phyloP scores from a whole-genome alignment of 2,797 vertebrate species.

The Triplophysa yarkandensis region DNA sequence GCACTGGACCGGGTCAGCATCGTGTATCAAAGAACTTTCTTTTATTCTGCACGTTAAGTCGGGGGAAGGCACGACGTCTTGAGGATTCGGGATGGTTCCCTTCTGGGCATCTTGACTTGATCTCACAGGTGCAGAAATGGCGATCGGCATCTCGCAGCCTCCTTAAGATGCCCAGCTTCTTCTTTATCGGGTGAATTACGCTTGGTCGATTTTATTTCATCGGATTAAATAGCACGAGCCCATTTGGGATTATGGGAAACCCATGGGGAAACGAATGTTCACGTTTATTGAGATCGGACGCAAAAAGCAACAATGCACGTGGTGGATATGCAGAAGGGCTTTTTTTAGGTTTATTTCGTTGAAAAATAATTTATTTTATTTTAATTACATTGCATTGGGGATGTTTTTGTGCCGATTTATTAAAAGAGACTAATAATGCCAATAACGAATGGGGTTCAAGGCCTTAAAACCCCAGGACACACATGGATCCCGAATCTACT shows the following conservation, averaged over 20 bases:
- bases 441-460: conserved; percentile 19
- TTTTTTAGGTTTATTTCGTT: background rate
- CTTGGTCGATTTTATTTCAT: too few relatives aligned
- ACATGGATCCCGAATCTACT: background rate
- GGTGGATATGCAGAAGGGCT: background rate
- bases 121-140: conserved; percentile 77
- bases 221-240: too few relatives aligned
- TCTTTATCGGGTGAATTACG: too few relatives aligned
- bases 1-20: conserved; percentile 9
- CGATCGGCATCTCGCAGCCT: too few relatives aligned
- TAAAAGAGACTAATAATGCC: background rate
- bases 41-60: conserved; percentile 36
- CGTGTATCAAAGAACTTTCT: conserved; percentile 44
- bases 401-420: background rate
- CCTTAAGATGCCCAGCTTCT: background rate
- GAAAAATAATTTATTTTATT: too few relatives aligned
- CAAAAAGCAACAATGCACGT: conserved; percentile 2
- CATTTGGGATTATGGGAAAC: too few relatives aligned
- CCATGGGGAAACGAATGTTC: too few relatives aligned
- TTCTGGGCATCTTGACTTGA: conserved; percentile 31
- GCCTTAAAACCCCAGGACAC: conserved; percentile 28
- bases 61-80: conserved; percentile 15
- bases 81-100: conserved; percentile 32
- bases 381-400: too few relatives aligned
- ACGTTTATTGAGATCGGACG: background rate